Conservation (phyloP, 2,113 vertebrate genomes). For the Psittacula cyanocephala region DNA sequence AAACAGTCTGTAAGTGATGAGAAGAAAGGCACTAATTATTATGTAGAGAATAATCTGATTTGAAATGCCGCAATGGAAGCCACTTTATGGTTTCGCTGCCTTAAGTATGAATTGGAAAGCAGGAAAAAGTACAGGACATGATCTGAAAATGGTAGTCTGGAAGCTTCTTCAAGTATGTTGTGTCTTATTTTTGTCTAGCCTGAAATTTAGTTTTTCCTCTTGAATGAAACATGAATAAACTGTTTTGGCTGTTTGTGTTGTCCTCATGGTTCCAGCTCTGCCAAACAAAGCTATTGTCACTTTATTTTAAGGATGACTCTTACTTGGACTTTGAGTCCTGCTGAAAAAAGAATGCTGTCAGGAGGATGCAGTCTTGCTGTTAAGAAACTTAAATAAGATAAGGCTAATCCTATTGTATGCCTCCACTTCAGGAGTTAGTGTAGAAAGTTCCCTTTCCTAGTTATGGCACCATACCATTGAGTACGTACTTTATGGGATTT, state of each 20-base stretch:
- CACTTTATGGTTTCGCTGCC: background rate
- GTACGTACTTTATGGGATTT: background rate
- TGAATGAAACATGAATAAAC: background rate
- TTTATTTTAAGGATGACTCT: constrained; percentile 5
- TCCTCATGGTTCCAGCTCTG: background rate
- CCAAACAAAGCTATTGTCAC: background rate
- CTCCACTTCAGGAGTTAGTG: background rate
- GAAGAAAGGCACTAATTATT: background rate
- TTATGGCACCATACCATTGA: background rate
- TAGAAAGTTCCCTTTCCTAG: background rate
- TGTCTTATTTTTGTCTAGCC: background rate
- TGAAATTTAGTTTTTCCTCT: background rate
- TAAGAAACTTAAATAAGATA: constrained; percentile 30
- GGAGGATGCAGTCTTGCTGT: background rate
- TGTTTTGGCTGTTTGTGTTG: background rate
- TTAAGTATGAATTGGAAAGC: background rate
- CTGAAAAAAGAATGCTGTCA: background rate
- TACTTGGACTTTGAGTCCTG: background rate
- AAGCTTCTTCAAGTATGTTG: background rate
- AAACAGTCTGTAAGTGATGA: background rate
- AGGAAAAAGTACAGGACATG: background rate
- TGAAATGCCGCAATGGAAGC: background rate
- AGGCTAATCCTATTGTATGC: constrained; percentile 8
- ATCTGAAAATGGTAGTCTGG: constrained; percentile 7
- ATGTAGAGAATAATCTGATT: background rate